Percentiles rank a stretch among this genome's conserved stretches.
Evolutionary conservation across 2,113 vertebrate species (phyloP).

Genomic region (Paraplagusia blochii): DNA sequence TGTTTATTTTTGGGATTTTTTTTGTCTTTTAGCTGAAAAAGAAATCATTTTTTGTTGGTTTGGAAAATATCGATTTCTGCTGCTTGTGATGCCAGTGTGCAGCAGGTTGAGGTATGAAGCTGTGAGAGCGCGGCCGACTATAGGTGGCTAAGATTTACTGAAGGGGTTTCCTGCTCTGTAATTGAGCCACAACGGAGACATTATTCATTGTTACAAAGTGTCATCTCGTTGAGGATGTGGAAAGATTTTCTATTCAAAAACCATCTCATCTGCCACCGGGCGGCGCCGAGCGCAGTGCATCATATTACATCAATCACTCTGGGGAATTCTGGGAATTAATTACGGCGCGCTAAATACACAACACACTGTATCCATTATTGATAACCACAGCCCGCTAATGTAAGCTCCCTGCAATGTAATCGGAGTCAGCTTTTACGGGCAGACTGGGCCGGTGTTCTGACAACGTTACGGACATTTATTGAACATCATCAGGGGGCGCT

Average conservation of each 20-base stretch:
- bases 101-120: neutral
- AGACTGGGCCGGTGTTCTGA: neutral
- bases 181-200: neutral
- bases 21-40: no score
- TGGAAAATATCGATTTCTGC: neutral
- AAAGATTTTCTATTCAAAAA: conserved; percentile 40
- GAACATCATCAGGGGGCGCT: conserved; percentile 1
- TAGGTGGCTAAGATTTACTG: neutral
- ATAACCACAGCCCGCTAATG: conserved; percentile 30
- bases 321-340: conserved; percentile 46
- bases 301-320: conserved; percentile 52
- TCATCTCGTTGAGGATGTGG: conserved; percentile 21
- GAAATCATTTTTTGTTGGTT: neutral
- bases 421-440: conserved; percentile 11
- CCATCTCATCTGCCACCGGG: conserved; percentile 30
- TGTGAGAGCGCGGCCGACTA: neutral
- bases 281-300: conserved; percentile 37
- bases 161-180: neutral
- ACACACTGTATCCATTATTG: conserved; percentile 44
- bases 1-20: no score
- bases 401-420: conserved; percentile 30
- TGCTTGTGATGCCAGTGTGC: neutral
- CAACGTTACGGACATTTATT: conserved; percentile 18
- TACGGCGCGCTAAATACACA: conserved; percentile 46
- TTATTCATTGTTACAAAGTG: conserved; percentile 16